Base-by-base conservation (phyloP, 1,140 invertebrate genomes). In the Halyomorpha halys region DNA sequence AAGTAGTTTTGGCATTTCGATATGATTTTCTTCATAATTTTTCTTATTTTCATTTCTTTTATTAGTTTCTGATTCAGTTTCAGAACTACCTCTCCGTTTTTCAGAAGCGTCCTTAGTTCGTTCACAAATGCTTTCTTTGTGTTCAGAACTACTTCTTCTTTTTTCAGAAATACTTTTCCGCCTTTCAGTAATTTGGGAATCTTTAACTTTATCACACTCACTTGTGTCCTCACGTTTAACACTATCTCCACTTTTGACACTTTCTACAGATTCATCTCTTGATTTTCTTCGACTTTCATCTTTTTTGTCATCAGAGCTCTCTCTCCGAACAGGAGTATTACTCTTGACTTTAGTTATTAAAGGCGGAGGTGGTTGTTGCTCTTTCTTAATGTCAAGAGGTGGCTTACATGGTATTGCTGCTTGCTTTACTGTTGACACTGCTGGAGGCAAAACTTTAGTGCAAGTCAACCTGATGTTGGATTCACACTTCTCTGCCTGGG, bases 151-250 rank as follows among this genome's bases (percentile, higher is more conserved):
- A 53, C 25, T 49, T 44, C 66, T 49, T 51, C 62, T 64, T 23
- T 67, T 63, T 23, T 63, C 65, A 16, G 53, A 44, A 30, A 61
- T 44, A 63, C 68, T 69, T 65, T 69, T 70, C 47, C 69, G 64
- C 60, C 68, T 69, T 39, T 70, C 69, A 53, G 67, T 62, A 16
- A 68, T 54, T 54, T 70, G 68, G 30, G 59, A 56, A 47, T 70
- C 69, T 61, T 64, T 69, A 18, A 62, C 65, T 67, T 68, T 70
- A 51, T 68, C 68, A 68, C 64, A 53, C 49, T 70, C 67, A 65
- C 65, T 65, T 16, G 62, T 63, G 49, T 66, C 65, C 47, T 69
- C 67, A 45, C 62, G 68, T 61, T 69, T 70, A 11, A 62, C 63
- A 64, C 62, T 65, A 34, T 68, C 64, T 0, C 54, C 30, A 53